phyloP scores from a whole-genome alignment of 2,113 vertebrate genomes.

The Dryoscopus gambensis region DNA sequence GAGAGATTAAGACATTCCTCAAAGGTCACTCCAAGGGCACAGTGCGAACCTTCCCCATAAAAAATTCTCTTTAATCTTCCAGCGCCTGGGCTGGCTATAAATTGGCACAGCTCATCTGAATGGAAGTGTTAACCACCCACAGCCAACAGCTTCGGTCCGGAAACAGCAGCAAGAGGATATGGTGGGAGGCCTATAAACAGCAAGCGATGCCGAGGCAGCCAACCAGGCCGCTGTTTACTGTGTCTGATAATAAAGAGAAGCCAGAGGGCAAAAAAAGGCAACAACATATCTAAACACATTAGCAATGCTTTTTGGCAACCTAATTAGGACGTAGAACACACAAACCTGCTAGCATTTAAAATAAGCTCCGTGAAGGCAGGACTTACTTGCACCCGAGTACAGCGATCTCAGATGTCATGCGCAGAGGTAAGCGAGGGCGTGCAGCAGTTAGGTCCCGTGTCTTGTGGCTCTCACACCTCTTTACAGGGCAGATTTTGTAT shows the following conservation, averaged over 20 bases:
- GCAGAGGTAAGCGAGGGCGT: neutral
- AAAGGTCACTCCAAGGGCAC: slow-evolving; percentile 67
- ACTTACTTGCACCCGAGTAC: neutral
- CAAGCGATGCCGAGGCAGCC: slow-evolving; percentile 37
- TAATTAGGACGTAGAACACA: neutral
- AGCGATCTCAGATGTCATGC: neutral
- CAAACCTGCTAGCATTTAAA: slow-evolving; percentile 29
- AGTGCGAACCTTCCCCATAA: slow-evolving; percentile 27
- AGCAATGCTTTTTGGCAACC: neutral
- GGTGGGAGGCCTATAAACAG: slow-evolving; percentile 62
- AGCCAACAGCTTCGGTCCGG: slow-evolving; percentile 61
- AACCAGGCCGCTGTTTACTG: slow-evolving; percentile 31
- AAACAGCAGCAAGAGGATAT: slow-evolving; percentile 65
- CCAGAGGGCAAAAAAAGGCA: slow-evolving; percentile 23
- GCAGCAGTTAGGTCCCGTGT: neutral
- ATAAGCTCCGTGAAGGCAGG: slow-evolving; percentile 1
- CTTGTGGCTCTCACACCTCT: neutral
- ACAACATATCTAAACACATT: slow-evolving; percentile 12
- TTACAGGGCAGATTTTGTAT: neutral
- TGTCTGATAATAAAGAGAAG: slow-evolving; percentile 13
- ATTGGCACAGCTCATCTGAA: slow-evolving; percentile 60
- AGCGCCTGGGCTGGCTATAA: slow-evolving; percentile 50
- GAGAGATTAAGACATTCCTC: slow-evolving; percentile 31
- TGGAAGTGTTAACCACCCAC: slow-evolving; percentile 67
- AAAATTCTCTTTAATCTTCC: slow-evolving; percentile 65